Conservation (phyloP, 2,888 invertebrate genomes). For the Rhimphoctona megacephalus region DNA sequence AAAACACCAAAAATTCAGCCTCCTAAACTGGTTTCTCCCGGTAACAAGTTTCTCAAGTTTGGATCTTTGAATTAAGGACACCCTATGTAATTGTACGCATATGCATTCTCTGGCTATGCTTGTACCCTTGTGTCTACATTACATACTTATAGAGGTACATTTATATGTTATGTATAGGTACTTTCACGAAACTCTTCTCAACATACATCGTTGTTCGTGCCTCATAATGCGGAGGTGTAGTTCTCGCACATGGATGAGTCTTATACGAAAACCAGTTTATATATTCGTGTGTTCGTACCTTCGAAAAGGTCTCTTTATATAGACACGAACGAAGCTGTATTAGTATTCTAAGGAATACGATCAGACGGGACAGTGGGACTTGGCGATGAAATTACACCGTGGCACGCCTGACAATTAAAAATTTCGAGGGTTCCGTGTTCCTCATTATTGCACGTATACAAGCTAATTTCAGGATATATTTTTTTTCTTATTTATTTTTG, state of each 20-base stretch:
- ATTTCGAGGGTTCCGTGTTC: slow-evolving; percentile 43
- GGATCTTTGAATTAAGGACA: background rate
- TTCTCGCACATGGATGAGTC: slow-evolving; percentile 56
- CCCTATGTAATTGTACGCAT: background rate
- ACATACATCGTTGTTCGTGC: slow-evolving; percentile 25
- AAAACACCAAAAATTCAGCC: too few relatives aligned
- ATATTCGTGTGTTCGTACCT: slow-evolving; percentile 54
- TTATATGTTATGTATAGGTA: slow-evolving; percentile 24
- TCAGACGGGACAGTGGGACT: slow-evolving; percentile 40
- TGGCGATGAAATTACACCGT: slow-evolving; percentile 65
- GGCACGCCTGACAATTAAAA: slow-evolving; percentile 60
- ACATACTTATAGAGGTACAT: background rate
- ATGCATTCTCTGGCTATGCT: background rate
- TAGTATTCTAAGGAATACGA: slow-evolving; percentile 51
- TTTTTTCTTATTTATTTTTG: background rate
- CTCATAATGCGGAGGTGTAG: slow-evolving; percentile 62
- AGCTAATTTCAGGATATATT: background rate
- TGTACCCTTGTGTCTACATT: background rate
- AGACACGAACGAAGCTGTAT: slow-evolving; percentile 20
- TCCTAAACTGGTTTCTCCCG: too few relatives aligned
- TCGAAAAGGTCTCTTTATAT: slow-evolving; percentile 27
- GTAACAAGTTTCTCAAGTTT: background rate
- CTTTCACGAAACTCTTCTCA: slow-evolving; percentile 48
- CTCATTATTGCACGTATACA: slow-evolving; percentile 15
- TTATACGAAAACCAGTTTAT: slow-evolving; percentile 70